These are phyloP conservation scores for Macrostomum lignano DNA, from an alignment of 1,140 invertebrate genomes.

Conservation along the genomic window DNA sequence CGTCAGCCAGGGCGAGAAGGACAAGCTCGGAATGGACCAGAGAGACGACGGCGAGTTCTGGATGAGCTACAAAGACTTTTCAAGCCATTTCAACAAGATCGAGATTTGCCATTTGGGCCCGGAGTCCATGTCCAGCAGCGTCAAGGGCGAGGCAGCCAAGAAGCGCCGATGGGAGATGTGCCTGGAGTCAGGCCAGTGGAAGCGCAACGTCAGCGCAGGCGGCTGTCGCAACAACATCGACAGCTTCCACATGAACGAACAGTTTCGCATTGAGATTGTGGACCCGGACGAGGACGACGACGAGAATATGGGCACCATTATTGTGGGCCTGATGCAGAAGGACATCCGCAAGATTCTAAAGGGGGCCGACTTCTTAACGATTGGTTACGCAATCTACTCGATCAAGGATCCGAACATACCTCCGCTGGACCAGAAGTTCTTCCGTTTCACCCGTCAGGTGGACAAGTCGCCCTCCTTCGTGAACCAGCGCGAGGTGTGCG, in stretches of 20 bases:
- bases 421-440: constrained; percentile 36
- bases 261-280: constrained; percentile 58
- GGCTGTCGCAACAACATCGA: constrained; percentile 53
- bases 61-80: constrained; percentile 18
- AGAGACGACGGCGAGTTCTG: constrained; percentile 36
- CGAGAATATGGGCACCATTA: constrained; percentile 6
- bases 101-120: constrained; percentile 89
- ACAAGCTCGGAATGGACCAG: constrained; percentile 46
- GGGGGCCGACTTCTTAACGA: constrained; percentile 3
- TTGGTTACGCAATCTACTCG: constrained; percentile 5
- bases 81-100: constrained; percentile 29
- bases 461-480: constrained; percentile 57
- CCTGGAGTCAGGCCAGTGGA: constrained; percentile 3
- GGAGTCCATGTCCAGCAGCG: constrained; percentile 53
- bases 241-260: constrained; percentile 76
- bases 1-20: constrained; percentile 57
- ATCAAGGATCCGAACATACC: background rate
- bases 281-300: constrained; percentile 41
- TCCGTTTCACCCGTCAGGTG: constrained; percentile 61
- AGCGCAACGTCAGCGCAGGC: constrained; percentile 3
- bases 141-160: constrained; percentile 22
- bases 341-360: constrained; percentile 8
- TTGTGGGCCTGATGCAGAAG: constrained; percentile 10
- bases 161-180: constrained; percentile 4
- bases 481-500: constrained; percentile 60